Evolutionary conservation across 2,113 vertebrate species (phyloP).

Genomic region (Baryphthengus martii): DNA sequence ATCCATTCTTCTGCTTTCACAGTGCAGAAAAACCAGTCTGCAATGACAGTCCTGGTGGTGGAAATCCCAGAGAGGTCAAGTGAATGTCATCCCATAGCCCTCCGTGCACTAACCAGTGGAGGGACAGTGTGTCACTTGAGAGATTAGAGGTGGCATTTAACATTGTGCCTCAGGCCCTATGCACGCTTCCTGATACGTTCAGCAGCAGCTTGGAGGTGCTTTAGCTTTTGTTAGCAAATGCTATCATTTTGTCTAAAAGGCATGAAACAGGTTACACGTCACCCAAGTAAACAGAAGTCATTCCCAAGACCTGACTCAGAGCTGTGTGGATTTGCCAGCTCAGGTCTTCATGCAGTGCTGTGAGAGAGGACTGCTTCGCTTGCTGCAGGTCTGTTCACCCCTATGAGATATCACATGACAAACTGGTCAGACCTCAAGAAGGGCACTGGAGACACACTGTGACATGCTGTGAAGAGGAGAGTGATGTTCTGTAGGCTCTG

Average conservation of each 20-base stretch:
- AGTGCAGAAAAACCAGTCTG: neutral
- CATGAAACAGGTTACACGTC: accelerated
- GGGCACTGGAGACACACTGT: neutral
- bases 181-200: neutral
- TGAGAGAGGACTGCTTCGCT: neutral
- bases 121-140: neutral
- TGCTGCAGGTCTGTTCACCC: neutral
- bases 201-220: neutral
- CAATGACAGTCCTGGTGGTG: neutral
- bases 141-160: neutral
- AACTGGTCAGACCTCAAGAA: neutral
- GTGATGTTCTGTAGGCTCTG: neutral
- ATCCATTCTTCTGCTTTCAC: neutral
- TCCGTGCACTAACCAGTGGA: neutral
- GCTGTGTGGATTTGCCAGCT: neutral
- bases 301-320: neutral
- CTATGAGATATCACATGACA: neutral
- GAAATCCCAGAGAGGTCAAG: neutral
- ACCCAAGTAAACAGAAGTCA: neutral
- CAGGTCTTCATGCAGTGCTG: neutral
- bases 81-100: neutral
- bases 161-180: neutral
- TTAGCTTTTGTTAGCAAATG: neutral
- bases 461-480: neutral
- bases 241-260: neutral